Percentiles rank a stretch among this genome's conserved stretches.
These are phyloP conservation scores for Agelastica alni DNA, from an alignment of 2,888 invertebrate species.

Conservation along the genomic window DNA sequence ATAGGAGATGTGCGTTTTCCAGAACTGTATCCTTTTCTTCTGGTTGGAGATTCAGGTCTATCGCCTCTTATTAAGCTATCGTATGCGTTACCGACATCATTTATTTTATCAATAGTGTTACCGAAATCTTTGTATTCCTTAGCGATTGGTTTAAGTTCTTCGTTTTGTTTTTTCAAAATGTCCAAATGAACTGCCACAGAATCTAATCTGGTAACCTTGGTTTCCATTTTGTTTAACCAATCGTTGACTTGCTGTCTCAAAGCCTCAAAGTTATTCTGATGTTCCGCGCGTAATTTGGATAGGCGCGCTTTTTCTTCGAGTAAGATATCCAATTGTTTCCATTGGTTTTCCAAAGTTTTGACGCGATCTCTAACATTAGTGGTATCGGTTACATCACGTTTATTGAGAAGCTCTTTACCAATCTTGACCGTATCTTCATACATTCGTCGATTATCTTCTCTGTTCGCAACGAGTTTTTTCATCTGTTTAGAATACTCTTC, in stretches of 20 bases:
- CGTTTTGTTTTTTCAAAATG: constrained; percentile 79
- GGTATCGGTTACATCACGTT: constrained; percentile 89
- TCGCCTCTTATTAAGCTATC: constrained; percentile 78
- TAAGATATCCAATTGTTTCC: constrained; percentile 83
- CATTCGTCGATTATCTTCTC: constrained; percentile 62
- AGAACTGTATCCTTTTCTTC: constrained; percentile 79
- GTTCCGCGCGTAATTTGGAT: constrained; percentile 82
- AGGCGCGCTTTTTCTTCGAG: constrained; percentile 85
- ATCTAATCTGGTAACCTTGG: constrained; percentile 72
- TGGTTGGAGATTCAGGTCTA: constrained; percentile 79
- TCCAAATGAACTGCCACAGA: constrained; percentile 89
- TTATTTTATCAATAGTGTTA: constrained; percentile 84
- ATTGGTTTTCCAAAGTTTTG: constrained; percentile 82
- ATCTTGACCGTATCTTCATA: constrained; percentile 80
- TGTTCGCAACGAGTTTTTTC: constrained; percentile 56
- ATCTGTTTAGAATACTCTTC: constrained; percentile 67
- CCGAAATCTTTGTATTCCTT: constrained; percentile 90
- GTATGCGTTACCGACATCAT: constrained; percentile 85
- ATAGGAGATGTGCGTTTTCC: constrained; percentile 73
- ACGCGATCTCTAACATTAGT: constrained; percentile 81
- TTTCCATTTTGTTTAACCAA: constrained; percentile 85
- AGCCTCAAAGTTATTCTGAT: constrained; percentile 83
- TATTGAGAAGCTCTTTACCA: constrained; percentile 78
- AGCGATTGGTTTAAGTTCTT: constrained; percentile 80
- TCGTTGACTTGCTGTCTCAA: constrained; percentile 80